Evolutionary conservation across 2,888 invertebrate genomes (phyloP).

Genomic region (Dromius quadrimaculatus): DNA sequence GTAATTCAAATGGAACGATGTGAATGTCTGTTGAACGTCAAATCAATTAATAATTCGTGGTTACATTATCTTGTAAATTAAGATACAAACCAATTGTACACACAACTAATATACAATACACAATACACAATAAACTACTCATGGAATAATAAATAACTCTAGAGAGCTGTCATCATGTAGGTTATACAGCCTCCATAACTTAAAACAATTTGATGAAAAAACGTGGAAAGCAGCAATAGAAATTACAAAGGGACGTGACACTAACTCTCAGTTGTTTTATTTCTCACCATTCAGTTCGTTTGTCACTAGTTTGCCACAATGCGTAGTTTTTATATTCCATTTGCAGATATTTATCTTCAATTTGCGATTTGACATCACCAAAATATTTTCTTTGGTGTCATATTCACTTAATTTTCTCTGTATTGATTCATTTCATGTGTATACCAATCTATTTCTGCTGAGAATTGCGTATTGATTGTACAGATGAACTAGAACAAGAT

Average conservation of each 20-base stretch:
- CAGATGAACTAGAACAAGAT: too few species aligned
- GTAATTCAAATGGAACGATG: too few species aligned
- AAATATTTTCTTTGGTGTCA: too few species aligned
- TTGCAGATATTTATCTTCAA: conserved; percentile 10
- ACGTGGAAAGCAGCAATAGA: conserved; percentile 28
- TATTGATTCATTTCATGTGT: too few species aligned
- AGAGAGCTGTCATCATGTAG: conserved; percentile 25
- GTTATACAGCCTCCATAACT: conserved; percentile 43
- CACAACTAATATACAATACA: conserved; percentile 37
- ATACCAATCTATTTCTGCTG: too few species aligned
- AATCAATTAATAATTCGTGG: too few species aligned
- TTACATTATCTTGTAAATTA: too few species aligned
- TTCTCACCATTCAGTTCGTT: conserved; percentile 10
- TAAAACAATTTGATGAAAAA: conserved; percentile 49
- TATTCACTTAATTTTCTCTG: too few species aligned
- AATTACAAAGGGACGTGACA: conserved; percentile 40
- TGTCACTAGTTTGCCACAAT: too few species aligned
- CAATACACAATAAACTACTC: conserved; percentile 27
- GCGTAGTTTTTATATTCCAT: background rate
- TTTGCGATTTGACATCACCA: conserved; percentile 24
- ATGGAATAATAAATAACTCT: conserved; percentile 38
- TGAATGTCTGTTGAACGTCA: too few species aligned
- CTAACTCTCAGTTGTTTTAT: too few species aligned
- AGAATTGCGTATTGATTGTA: too few species aligned
- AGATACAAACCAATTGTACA: conserved; percentile 6